A percentile compares a stretch with the other conserved stretches of the same genome.
Evolutionary conservation across 2,888 invertebrate species (phyloP).

Genomic region (Sminthurides aquaticus): DNA sequence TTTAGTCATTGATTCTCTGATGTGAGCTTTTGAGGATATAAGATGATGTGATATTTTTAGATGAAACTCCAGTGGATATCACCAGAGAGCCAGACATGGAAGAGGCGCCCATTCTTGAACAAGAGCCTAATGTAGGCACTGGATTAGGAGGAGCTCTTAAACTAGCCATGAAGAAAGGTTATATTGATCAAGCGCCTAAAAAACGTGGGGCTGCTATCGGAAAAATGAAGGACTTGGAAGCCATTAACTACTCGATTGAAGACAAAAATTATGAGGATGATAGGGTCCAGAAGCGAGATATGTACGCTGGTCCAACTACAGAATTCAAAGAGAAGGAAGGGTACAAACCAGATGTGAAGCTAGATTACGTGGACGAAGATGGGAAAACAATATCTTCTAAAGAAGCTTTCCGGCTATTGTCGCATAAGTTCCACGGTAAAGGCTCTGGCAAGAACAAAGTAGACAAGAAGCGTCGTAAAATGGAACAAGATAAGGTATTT

Average conservation of each 20-base stretch:
- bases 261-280: conserved; percentile 73
- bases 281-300: conserved; percentile 65
- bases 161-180: conserved; percentile 88
- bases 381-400: conserved; percentile 86
- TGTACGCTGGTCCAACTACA: conserved; percentile 72
- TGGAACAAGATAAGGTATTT: conserved; percentile 76
- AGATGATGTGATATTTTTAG: conserved; percentile 19
- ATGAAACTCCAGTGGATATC: conserved; percentile 50
- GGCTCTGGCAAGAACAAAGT: conserved; percentile 97
- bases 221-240: conserved; percentile 65
- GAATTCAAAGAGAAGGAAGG: conserved; percentile 87
- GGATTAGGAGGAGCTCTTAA: conserved; percentile 86
- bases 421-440: conserved; percentile 98
- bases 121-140: conserved; percentile 84
- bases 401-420: conserved; percentile 84
- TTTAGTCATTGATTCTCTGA: background rate
- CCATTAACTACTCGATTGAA: conserved; percentile 71
- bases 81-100: conserved; percentile 50
- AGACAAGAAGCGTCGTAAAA: conserved; percentile 91
- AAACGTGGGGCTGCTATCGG: conserved; percentile 58
- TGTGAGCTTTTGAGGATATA: conserved; percentile 4
- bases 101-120: conserved; percentile 66
- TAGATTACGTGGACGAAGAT: conserved; percentile 95
- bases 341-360: conserved; percentile 86
- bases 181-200: conserved; percentile 72